Evolutionary conservation across 1,140 invertebrate genomes (phyloP).

Genomic region (Bombus haemorrhoidalis): DNA sequence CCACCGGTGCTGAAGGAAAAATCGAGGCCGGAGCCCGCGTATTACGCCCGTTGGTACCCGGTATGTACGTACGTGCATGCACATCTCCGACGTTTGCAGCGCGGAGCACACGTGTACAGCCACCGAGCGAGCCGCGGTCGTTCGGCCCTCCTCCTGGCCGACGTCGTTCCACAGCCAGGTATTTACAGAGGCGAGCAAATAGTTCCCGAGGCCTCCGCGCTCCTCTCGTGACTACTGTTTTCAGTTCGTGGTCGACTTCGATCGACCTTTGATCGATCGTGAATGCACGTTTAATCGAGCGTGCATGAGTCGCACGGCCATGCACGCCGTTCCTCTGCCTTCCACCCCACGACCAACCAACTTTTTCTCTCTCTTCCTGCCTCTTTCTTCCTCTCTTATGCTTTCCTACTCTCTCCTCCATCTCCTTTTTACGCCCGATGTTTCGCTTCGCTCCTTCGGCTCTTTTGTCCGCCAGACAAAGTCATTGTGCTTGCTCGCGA

Average conservation of each 20-base stretch:
- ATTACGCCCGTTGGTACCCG: conserved; percentile 26
- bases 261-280: conserved; percentile 80
- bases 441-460: conserved; percentile 11
- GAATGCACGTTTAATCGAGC: conserved; percentile 77
- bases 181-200: conserved; percentile 77
- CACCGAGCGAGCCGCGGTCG: background rate
- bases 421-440: background rate
- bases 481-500: background rate
- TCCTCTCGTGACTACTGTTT: conserved; percentile 73
- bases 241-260: conserved; percentile 70
- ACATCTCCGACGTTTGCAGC: background rate
- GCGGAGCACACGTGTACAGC: conserved; percentile 27
- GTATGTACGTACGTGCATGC: background rate
- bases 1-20: conserved; percentile 35
- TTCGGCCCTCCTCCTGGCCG: conserved; percentile 42
- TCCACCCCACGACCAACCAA: background rate
- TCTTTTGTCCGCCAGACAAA: conserved; percentile 11
- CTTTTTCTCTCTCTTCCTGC: background rate
- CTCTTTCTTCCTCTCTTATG: background rate
- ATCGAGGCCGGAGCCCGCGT: conserved; percentile 43
- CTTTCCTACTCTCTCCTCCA: background rate
- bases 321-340: conserved; percentile 42
- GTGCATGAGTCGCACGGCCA: conserved; percentile 66
- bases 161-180: conserved; percentile 70
- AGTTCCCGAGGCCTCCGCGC: conserved; percentile 65